phyloP scores from a whole-genome alignment of 2,113 vertebrate genomes.

The Pterocles orientalis region DNA sequence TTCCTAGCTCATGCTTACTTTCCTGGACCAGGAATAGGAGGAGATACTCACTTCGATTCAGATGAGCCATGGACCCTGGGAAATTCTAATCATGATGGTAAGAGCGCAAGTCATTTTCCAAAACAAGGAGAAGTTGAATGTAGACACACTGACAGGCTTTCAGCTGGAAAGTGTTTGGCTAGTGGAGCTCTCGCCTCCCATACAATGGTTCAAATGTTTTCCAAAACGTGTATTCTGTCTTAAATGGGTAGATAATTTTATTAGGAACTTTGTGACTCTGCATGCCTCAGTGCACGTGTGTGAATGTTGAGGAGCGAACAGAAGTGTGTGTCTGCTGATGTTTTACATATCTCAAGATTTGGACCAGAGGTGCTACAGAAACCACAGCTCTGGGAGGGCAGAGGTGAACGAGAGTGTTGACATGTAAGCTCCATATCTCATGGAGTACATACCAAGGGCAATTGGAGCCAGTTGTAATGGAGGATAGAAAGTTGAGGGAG shows the following conservation, averaged over 20 bases:
- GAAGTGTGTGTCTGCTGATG: neutral
- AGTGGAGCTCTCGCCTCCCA: neutral
- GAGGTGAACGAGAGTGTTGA: neutral
- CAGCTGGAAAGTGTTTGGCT: neutral
- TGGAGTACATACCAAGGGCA: neutral
- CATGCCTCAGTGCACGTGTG: neutral
- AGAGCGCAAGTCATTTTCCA: slow-evolving; percentile 15
- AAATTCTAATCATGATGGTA: slow-evolving; percentile 95
- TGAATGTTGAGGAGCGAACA: neutral
- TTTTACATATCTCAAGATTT: neutral
- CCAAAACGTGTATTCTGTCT: neutral
- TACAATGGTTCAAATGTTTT: neutral
- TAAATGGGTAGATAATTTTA: neutral
- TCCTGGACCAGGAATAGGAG: slow-evolving; percentile 95
- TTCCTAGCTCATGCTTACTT: slow-evolving; percentile 98
- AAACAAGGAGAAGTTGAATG: neutral
- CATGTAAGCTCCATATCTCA: neutral
- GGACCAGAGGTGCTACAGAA: neutral
- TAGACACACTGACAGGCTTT: neutral
- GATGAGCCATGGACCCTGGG: slow-evolving; percentile 98
- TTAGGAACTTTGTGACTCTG: neutral
- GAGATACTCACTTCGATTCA: slow-evolving; percentile 97
- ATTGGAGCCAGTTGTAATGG: neutral
- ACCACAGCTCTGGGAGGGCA: neutral
- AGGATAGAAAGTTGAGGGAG: neutral